phyloP scores from a whole-genome alignment of 2,797 vertebrate genomes.

The Cephalopachus bancanus region DNA sequence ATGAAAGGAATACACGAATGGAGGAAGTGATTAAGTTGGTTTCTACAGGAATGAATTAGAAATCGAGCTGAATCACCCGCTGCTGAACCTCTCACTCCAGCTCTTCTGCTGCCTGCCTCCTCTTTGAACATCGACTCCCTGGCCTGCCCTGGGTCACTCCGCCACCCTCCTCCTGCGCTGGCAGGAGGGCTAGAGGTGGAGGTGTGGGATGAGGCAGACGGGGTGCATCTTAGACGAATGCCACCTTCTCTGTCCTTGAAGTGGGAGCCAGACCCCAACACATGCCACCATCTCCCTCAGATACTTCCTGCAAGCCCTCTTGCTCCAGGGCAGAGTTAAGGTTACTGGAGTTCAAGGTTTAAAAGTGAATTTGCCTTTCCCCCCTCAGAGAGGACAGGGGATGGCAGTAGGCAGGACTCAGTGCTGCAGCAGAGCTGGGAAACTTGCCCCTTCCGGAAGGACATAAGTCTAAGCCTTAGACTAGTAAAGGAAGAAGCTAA shows the following conservation, averaged over 20 bases:
- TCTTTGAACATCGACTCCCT: background rate
- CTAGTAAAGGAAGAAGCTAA: background rate
- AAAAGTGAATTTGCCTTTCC: background rate
- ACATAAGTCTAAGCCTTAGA: background rate
- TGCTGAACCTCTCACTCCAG: background rate
- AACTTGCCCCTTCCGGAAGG: background rate
- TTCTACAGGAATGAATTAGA: background rate
- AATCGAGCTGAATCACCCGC: background rate
- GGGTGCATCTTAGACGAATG: accelerated
- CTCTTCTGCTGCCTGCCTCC: background rate
- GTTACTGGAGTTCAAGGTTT: background rate
- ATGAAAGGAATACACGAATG: background rate
- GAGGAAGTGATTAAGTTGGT: slow-evolving; percentile 27
- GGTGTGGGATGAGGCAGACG: background rate
- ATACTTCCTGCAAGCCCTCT: background rate
- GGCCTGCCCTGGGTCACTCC: background rate
- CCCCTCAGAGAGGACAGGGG: background rate
- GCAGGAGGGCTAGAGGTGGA: background rate
- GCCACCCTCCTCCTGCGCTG: background rate
- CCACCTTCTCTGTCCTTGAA: background rate
- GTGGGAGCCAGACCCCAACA: background rate
- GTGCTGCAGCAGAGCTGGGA: background rate
- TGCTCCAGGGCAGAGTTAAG: background rate
- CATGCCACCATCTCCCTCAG: accelerated
- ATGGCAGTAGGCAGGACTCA: background rate